Evolutionary conservation across 2,888 invertebrate genomes (phyloP).

Genomic region (Dasysyrphus tricinctus): DNA sequence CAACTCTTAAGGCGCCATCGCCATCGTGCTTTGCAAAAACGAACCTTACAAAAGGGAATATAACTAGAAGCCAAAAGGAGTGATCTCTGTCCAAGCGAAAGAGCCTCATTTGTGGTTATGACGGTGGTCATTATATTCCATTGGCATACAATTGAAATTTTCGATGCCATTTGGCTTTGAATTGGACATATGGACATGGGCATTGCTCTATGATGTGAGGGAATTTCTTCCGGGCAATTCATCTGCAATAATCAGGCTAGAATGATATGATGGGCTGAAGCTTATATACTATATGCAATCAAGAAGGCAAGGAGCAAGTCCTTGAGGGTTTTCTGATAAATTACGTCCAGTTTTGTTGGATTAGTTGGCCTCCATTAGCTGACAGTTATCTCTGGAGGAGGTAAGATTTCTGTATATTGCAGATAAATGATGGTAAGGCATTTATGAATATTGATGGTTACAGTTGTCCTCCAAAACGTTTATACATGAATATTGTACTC

Average conservation of each 20-base stretch:
- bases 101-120: conserved; percentile 68
- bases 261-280: conserved; percentile 41
- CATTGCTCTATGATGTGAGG: conserved; percentile 1
- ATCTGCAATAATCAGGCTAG: conserved; percentile 45
- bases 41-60: conserved; percentile 13
- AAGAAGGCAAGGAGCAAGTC: conserved; percentile 29
- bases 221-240: conserved; percentile 55
- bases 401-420: neutral
- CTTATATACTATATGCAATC: conserved; percentile 44
- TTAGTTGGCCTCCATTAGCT: conserved; percentile 44
- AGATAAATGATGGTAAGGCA: conserved; percentile 15
- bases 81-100: conserved; percentile 28
- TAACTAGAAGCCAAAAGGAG: conserved; percentile 20
- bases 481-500: conserved; percentile 35
- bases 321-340: conserved; percentile 55
- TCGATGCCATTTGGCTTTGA: conserved; percentile 49
- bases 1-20: conserved; percentile 36
- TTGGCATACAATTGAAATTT: conserved; percentile 69
- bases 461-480: conserved; percentile 16
- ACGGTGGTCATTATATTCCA: conserved; percentile 64
- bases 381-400: conserved; percentile 22
- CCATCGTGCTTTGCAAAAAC: neutral
- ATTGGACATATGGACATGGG: conserved; percentile 28
- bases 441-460: neutral
- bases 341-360: conserved; percentile 66